Conservation (phyloP, 1,140 invertebrate species). For the Protaetia brevitarsis region DNA sequence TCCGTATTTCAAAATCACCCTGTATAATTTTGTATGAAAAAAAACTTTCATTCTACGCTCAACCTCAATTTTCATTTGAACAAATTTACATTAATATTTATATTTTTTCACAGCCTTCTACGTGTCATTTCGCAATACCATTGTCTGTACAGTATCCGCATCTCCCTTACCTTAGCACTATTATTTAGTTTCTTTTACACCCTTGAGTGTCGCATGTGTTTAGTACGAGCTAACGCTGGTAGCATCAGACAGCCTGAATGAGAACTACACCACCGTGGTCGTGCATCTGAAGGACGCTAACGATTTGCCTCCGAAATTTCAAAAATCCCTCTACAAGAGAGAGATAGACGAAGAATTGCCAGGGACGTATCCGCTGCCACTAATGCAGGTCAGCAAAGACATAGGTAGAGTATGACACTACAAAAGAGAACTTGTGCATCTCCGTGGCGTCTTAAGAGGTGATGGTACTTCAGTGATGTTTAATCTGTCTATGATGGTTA, state of each 20-base stretch:
- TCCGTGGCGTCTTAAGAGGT: too few relatives aligned
- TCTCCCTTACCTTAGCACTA: not conserved
- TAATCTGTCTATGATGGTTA: too few relatives aligned
- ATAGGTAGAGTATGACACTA: conserved; percentile 17
- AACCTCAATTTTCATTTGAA: too few relatives aligned
- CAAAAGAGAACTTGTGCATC: too few relatives aligned
- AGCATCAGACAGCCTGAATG: conserved; percentile 81
- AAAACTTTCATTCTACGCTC: too few relatives aligned
- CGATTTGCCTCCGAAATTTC: conserved; percentile 77
- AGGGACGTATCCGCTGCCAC: conserved; percentile 56
- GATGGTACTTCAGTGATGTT: too few relatives aligned
- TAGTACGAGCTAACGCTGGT: conserved; percentile 84
- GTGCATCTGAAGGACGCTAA: conserved; percentile 78
- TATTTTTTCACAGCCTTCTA: not conserved
- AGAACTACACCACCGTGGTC: conserved; percentile 74
- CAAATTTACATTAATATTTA: too few relatives aligned
- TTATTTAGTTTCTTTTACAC: conserved; percentile 18
- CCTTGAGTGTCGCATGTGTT: conserved; percentile 31
- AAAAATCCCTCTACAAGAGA: conserved; percentile 64
- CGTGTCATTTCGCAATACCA: not conserved
- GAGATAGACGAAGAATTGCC: conserved; percentile 65
- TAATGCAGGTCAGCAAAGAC: conserved; percentile 59
- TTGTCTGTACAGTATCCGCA: conserved; percentile 6
- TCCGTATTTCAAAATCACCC: too few relatives aligned
- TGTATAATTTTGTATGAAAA: too few relatives aligned